Conservation (phyloP, 2,888 invertebrate species). For the Osedax frankpressi region DNA sequence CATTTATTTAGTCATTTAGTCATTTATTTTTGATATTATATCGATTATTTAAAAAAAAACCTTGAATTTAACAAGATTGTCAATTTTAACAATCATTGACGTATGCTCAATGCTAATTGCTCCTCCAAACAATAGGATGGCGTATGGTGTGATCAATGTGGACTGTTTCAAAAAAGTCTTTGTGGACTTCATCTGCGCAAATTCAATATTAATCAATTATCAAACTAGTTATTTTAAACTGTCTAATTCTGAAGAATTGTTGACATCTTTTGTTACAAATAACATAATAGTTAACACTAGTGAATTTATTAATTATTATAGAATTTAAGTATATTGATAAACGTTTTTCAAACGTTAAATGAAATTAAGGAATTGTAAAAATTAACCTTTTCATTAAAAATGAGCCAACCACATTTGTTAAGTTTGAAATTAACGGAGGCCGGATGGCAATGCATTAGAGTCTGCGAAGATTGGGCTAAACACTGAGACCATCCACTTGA, state of each 20-base stretch:
- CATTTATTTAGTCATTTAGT: no score
- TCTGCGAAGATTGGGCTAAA: constrained; percentile 34
- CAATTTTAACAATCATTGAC: constrained; percentile 24
- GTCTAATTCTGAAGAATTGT: no score
- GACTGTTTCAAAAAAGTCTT: constrained; percentile 23
- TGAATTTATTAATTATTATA: no score
- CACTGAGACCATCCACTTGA: no score
- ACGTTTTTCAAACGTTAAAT: no score
- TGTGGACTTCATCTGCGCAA: background rate
- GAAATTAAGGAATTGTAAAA: no score
- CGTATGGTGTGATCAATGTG: constrained; percentile 22
- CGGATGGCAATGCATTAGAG: constrained; percentile 36
- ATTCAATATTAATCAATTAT: no score
- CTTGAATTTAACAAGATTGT: constrained; percentile 28
- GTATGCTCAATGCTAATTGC: constrained; percentile 27
- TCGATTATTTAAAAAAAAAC: no score
- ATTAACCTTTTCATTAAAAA: constrained; percentile 40
- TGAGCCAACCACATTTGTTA: constrained; percentile 35
- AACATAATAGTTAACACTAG: no score
- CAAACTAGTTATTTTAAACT: no score
- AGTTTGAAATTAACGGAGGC: constrained; percentile 39
- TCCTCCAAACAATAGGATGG: constrained; percentile 29
- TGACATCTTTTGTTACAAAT: no score
- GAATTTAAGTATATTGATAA: no score
- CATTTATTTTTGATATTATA: background rate